A percentile compares a stretch with the other conserved stretches of the same genome.
These are phyloP conservation scores for Metopolophium dirhodum DNA, from an alignment of 1,140 invertebrate genomes.

Conservation along the genomic window DNA sequence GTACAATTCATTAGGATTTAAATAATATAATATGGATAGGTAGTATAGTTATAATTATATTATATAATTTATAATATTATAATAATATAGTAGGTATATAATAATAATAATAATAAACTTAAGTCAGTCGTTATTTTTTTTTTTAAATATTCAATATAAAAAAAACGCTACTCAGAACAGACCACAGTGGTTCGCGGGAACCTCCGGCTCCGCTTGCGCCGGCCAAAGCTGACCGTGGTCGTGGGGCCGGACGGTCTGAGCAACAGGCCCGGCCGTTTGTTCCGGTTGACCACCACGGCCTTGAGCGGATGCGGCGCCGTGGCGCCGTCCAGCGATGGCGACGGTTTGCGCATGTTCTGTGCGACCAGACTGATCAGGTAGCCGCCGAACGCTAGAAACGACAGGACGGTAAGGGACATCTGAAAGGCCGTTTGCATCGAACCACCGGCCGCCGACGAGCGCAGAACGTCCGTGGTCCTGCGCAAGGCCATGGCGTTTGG, in stretches of 20 bases:
- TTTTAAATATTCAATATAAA: neutral
- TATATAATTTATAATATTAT: neutral
- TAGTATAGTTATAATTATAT: no score
- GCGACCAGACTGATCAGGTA: conserved; percentile 75
- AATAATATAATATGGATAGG: no score
- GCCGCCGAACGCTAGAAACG: conserved; percentile 80
- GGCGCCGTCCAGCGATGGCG: neutral
- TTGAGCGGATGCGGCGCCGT: conserved; percentile 23
- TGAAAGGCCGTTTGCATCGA: conserved; percentile 62
- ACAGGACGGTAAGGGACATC: conserved; percentile 74
- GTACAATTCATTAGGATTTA: no score
- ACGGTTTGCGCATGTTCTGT: conserved; percentile 28
- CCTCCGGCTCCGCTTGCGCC: conserved; percentile 21
- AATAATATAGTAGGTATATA: neutral
- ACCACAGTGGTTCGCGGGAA: neutral
- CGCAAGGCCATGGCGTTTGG: conserved; percentile 38
- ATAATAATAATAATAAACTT: neutral
- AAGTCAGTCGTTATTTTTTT: neutral
- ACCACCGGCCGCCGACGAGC: neutral
- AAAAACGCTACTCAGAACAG: neutral
- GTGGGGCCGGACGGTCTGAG: neutral
- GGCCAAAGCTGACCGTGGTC: conserved; percentile 37
- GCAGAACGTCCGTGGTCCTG: neutral
- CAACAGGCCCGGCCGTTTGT: neutral
- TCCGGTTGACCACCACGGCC: conserved; percentile 26